Conservation (phyloP, 1,140 invertebrate species). For the Plutomurus gul region DNA sequence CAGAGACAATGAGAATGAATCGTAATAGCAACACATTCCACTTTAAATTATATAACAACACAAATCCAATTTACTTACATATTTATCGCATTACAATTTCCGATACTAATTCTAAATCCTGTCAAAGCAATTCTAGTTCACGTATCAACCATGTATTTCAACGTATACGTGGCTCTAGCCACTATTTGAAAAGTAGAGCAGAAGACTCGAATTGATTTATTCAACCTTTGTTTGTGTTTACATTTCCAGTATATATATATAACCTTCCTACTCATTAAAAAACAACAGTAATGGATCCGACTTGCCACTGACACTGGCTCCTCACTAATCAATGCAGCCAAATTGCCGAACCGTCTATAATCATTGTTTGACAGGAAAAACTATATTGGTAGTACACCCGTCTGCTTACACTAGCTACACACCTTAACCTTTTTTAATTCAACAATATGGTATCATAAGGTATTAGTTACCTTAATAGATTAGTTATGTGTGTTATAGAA, state of each 20-base stretch:
- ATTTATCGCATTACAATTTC: conserved; percentile 17
- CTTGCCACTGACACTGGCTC: not conserved
- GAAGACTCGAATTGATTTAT: not conserved
- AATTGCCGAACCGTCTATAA: conserved; percentile 13
- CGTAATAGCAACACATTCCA: not conserved
- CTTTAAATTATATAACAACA: conserved; percentile 3
- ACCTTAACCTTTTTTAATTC: not conserved
- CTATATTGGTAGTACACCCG: not conserved
- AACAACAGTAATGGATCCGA: not conserved
- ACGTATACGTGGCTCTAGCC: not conserved
- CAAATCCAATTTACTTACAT: conserved; percentile 19
- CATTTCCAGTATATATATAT: not conserved
- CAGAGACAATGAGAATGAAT: not conserved
- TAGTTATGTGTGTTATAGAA: not conserved
- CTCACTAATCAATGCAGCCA: conserved; percentile 6
- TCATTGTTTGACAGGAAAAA: not conserved
- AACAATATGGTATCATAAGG: no score
- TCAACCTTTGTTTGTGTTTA: not conserved
- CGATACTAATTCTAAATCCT: conserved; percentile 24
- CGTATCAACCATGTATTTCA: not conserved
- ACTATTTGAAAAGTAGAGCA: not conserved
- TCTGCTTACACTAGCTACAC: not conserved
- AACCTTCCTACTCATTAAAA: conserved; percentile 1
- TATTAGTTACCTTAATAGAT: not conserved
- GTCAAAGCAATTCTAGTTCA: not conserved